phyloP scores from a whole-genome alignment of 2,888 invertebrate species.

The Eulithis testata region DNA sequence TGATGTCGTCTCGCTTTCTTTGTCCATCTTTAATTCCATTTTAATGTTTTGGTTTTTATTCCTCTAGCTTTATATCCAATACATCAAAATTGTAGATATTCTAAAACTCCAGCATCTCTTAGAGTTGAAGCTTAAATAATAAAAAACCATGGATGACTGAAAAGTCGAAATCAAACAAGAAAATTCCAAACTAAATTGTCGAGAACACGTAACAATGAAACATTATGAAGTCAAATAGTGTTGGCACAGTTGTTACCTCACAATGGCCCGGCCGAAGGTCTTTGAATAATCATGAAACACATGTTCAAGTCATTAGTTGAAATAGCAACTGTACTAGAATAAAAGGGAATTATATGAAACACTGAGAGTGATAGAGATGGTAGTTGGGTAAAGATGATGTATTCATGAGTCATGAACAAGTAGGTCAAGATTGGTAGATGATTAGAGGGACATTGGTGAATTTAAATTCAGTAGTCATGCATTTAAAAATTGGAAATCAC shows the following conservation, averaged over 20 bases:
- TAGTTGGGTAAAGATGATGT: conserved; percentile 24
- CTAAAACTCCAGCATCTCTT: no score
- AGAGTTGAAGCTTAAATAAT: no score
- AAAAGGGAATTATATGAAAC: conserved; percentile 15
- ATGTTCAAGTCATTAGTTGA: conserved; percentile 38
- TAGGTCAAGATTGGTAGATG: conserved; percentile 38
- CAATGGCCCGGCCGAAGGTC: conserved; percentile 48
- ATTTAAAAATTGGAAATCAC: background rate
- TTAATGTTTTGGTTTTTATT: no score
- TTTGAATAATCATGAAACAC: conserved; percentile 54
- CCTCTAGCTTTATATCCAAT: no score
- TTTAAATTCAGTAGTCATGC: conserved; percentile 28
- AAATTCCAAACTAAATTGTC: background rate
- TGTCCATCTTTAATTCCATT: no score
- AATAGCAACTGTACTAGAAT: conserved; percentile 25
- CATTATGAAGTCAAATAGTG: conserved; percentile 48
- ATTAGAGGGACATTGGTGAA: conserved; percentile 33
- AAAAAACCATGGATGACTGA: background rate
- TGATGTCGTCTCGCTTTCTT: no score
- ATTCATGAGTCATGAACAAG: conserved; percentile 27
- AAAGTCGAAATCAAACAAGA: conserved; percentile 1
- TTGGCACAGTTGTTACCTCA: conserved; percentile 57
- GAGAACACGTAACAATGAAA: conserved; percentile 17
- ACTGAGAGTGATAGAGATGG: conserved; percentile 16
- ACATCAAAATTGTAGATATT: no score